Evolutionary conservation across 2,888 invertebrate genomes (phyloP).

Genomic region (Magallana nippona): DNA sequence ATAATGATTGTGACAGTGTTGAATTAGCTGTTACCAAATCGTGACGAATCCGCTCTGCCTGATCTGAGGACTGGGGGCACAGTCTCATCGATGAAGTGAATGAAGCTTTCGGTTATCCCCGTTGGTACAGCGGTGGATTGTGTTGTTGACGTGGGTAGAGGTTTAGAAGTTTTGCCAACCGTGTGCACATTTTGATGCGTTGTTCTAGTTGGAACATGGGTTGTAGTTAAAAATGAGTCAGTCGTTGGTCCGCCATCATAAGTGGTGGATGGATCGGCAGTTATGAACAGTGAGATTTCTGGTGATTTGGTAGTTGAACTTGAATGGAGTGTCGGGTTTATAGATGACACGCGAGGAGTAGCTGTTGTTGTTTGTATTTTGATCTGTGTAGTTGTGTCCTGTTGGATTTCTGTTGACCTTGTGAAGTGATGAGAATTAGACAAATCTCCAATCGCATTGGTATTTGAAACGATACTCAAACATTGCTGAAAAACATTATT

Average conservation of each 20-base stretch:
- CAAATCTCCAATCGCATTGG: conserved; percentile 6
- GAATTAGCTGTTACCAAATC: too few species aligned
- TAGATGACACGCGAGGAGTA: too few species aligned
- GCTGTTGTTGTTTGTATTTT: too few species aligned
- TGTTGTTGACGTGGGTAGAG: too few species aligned
- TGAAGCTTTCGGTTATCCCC: too few species aligned
- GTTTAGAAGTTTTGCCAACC: too few species aligned
- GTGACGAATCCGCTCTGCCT: too few species aligned
- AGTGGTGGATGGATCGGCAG: background rate
- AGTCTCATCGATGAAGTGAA: too few species aligned
- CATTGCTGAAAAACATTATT: background rate
- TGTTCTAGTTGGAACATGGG: background rate
- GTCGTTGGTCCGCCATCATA: background rate
- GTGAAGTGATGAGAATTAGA: conserved; percentile 18
- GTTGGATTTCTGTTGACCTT: background rate
- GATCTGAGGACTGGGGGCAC: too few species aligned
- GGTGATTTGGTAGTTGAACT: background rate
- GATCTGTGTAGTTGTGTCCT: background rate
- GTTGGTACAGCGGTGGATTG: too few species aligned
- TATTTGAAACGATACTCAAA: background rate
- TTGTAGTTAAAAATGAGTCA: background rate
- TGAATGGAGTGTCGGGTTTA: background rate
- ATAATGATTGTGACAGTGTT: too few species aligned
- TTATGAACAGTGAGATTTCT: background rate
- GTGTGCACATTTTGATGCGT: background rate